Evolutionary conservation across 2,888 invertebrate genomes (phyloP), one percentile per base, ranked within the genome.

Genomic region (Hypomecis punctinalis): DNA sequence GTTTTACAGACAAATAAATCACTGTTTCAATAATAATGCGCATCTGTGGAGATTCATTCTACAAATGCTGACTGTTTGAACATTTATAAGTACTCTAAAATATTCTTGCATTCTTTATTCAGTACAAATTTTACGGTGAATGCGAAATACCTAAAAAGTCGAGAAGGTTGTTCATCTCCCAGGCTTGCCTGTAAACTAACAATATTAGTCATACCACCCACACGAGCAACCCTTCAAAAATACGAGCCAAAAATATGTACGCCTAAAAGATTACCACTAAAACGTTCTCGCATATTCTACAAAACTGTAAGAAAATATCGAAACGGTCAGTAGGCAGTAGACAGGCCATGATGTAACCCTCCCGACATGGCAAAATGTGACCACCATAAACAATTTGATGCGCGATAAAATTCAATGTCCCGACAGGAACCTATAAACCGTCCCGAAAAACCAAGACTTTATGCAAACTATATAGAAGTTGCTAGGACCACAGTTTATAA

Each of bases 341-440:
- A 54, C 35, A 53, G 4, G 35, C 11, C 10, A 33, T 55, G 43
- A 65, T 65, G 63, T 59, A 71, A 61, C 52, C 39, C 46, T 57
- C 53, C 53, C 40, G 57, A 63, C 56, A 63, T 48, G 48, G 63
- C 48, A 62, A 68, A 68, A 70, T 68, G 62, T 68, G 72, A 67
- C 67, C 68, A 68, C 62, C 66, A 69, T 72, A 72, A 72, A 72
- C 72, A 69, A 72, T 69, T 72, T 72, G 70, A 72, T 68, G 67
- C 67, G 65, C 69, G 72, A 72, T 72, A 72, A 72, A 72, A 72
- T 72, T 71, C 72, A 72, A 71, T 72, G 68, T 62, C 66, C 68
- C 66, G 72, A 62, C 70, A 71, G 68, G 67, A 68, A 70, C 57
- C 71, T 69, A 72, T 74, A 72, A 74, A 74, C 59, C 63, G 67